Evolutionary conservation across 2,113 vertebrate species (phyloP).

Genomic region (Psephotus haematonotus): DNA sequence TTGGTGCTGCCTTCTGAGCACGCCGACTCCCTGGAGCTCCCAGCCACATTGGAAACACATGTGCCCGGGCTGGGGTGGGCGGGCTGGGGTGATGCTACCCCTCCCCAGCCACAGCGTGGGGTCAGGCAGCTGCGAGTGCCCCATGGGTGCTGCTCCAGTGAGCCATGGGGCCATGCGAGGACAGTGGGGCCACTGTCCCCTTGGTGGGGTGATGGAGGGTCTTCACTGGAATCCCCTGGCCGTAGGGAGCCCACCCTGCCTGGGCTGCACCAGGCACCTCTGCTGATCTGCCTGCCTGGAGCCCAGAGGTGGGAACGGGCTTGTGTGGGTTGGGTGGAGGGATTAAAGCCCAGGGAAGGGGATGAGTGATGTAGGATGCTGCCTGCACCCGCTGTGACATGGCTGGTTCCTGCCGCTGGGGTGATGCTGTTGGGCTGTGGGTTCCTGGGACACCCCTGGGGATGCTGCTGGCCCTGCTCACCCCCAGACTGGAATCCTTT

Average conservation of each 20-base stretch:
- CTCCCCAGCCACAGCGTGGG: fast-evolving
- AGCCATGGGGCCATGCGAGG: background rate
- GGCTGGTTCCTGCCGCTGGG: background rate
- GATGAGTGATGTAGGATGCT: background rate
- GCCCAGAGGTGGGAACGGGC: background rate
- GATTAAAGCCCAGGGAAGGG: background rate
- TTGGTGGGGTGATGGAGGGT: background rate
- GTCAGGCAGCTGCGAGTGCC: background rate
- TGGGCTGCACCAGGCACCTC: background rate
- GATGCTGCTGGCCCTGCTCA: background rate
- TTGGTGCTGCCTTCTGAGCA: slow-evolving; percentile 66
- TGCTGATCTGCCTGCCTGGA: background rate
- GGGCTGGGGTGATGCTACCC: background rate
- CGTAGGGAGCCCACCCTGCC: background rate
- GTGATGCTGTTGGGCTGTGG: background rate
- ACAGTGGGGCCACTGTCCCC: background rate
- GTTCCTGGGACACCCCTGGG: background rate
- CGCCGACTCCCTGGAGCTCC: slow-evolving; percentile 63
- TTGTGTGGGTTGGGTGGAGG: background rate
- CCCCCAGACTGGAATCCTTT: background rate
- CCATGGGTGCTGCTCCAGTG: background rate
- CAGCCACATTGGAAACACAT: slow-evolving; percentile 74
- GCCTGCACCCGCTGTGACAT: background rate
- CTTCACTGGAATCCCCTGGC: background rate
- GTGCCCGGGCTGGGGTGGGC: background rate